These are phyloP conservation scores for Helicoverpa zea DNA, from an alignment of 1,140 invertebrate genomes.

Conservation along the genomic window DNA sequence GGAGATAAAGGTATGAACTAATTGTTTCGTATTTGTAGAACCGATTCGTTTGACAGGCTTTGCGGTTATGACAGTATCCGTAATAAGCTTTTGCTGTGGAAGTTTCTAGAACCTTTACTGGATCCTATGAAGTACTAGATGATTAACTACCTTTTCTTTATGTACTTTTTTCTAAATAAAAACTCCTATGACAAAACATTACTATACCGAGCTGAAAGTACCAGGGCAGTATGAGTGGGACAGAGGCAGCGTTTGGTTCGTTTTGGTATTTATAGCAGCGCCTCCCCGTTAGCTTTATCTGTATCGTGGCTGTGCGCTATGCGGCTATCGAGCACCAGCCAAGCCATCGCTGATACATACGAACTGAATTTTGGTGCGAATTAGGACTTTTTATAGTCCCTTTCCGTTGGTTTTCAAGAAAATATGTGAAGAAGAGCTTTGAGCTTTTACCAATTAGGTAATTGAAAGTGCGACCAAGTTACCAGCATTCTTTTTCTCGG, in stretches of 20 bases:
- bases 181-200: not conserved
- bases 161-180: not conserved
- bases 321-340: slow-evolving; percentile 71
- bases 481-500: no score
- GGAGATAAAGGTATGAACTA: slow-evolving; percentile 12
- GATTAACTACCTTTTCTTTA: not conserved
- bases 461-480: no score
- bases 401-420: no score
- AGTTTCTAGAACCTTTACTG: not conserved
- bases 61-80: slow-evolving; percentile 33
- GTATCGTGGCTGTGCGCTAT: slow-evolving; percentile 78
- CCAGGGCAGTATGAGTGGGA: slow-evolving; percentile 61
- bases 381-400: no score
- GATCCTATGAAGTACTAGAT: not conserved
- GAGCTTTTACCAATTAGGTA: no score
- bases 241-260: slow-evolving; percentile 68
- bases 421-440: no score
- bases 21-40: slow-evolving; percentile 28
- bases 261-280: slow-evolving; percentile 79
- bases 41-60: slow-evolving; percentile 15
- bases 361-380: slow-evolving; percentile 51
- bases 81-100: slow-evolving; percentile 1
- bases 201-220: slow-evolving; percentile 13
- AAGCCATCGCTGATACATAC: slow-evolving; percentile 73
- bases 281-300: slow-evolving; percentile 82